These are phyloP conservation scores for Camponotus pennsylvanicus DNA, from an alignment of 1,140 invertebrate species.

Conservation along the genomic window DNA sequence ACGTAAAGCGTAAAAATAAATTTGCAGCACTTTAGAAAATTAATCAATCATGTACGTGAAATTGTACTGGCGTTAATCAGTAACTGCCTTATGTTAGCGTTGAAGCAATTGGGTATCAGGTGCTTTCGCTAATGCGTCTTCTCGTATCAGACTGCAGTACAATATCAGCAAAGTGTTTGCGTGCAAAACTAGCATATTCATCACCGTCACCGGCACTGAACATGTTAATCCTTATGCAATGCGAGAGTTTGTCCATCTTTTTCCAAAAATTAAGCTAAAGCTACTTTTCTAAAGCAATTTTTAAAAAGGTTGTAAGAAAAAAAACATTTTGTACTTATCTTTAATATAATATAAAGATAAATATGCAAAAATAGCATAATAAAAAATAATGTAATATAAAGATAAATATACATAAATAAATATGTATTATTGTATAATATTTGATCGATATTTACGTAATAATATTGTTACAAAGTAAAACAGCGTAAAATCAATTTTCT, in stretches of 20 bases:
- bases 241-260: constrained; percentile 31
- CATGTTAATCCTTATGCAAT: constrained; percentile 34
- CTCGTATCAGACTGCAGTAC: constrained; percentile 13
- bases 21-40: neutral
- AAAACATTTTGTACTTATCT: neutral
- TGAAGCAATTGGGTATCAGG: constrained; percentile 41
- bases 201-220: constrained; percentile 48
- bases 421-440: too few species aligned
- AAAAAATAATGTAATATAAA: too few species aligned
- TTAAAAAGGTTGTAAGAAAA: neutral
- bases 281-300: constrained; percentile 12
- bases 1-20: neutral
- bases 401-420: neutral
- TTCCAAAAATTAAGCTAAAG: constrained; percentile 20
- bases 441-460: neutral
- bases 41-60: neutral
- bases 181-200: constrained; percentile 52
- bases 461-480: neutral
- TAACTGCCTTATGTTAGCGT: constrained; percentile 21
- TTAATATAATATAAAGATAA: neutral
- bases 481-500: neutral
- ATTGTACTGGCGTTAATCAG: constrained; percentile 18
- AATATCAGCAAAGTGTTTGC: constrained; percentile 46
- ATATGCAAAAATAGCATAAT: neutral
- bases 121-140: constrained; percentile 43